Evolutionary conservation across 2,888 invertebrate species (phyloP).

Genomic region (Agriopis aurantiaria): DNA sequence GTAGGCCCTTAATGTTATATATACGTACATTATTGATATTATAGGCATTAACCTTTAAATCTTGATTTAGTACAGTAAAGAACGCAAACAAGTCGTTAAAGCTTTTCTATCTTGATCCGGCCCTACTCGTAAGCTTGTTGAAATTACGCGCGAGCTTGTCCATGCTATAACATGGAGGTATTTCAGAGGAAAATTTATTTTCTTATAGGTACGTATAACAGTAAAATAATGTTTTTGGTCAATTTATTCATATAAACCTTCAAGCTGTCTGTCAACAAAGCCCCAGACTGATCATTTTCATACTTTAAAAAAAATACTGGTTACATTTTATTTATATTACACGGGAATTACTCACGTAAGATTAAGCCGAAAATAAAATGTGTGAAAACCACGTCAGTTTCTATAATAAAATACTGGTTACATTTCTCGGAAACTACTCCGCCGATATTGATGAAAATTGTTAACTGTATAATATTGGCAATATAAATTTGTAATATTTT

Average conservation of each 20-base stretch:
- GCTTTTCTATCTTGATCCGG: slow-evolving; percentile 23
- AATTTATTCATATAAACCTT: slow-evolving; percentile 3
- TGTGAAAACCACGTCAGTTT: too few species aligned
- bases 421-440: too few species aligned
- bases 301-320: too few species aligned
- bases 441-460: too few species aligned
- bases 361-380: too few species aligned
- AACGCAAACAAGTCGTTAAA: slow-evolving; percentile 29
- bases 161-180: neutral
- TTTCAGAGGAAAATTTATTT: neutral
- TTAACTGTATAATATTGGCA: too few species aligned
- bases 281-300: too few species aligned
- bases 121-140: slow-evolving; percentile 10
- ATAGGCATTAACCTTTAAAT: slow-evolving; percentile 7
- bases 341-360: too few species aligned
- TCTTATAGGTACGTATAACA: too few species aligned
- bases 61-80: slow-evolving; percentile 19
- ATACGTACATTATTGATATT: slow-evolving; percentile 10
- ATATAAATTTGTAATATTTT: too few species aligned
- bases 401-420: too few species aligned
- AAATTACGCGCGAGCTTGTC: slow-evolving; percentile 1
- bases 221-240: neutral
- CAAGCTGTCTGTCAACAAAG: neutral
- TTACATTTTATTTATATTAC: too few species aligned
- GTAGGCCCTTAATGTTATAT: neutral